Evolutionary conservation across 2,888 invertebrate genomes (phyloP), one percentile per base, ranked within the genome.

Genomic region (Plebejus melissa): DNA sequence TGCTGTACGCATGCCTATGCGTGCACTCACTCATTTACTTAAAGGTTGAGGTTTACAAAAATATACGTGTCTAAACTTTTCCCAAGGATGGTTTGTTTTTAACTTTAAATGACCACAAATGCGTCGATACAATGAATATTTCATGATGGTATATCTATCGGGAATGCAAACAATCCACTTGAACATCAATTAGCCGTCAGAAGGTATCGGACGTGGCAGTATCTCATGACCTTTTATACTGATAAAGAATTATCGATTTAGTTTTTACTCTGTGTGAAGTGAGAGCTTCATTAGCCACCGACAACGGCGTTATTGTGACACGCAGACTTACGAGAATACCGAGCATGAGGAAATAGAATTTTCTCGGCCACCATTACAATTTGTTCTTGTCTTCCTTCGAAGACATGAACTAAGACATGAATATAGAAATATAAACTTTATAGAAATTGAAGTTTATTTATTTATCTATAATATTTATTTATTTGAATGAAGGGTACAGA

Each of bases 161-260:
- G 82, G 83, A 83, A 81, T 83, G 82, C 83, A 82, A 81, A 85
- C 84, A 85, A 87, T 87, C 83, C 83, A 83, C 83, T 84, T 82
- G 82, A 82, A 84, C 82, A 86, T 86, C 86, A 85, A 88, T 88
- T 88, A 87, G 83, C 84, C 82, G 83, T 82, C 80, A 83, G 81
- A 82, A 83, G 82, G 83, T 83, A 85, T 86, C 86, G 82, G 82
- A 83, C 82, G 76, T 77, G 79, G 77, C 79, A 69, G 78, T 82
- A 81, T 84, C 83, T 80, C 82, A 82, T 82, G 83, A 83, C 82
- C 83, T 84, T 82, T 81, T 77, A 75, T 70, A 76, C 77, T 79
- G 76, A 79, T 75, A 75, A 77, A 79, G 76, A 75, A 80, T 75
- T 75, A 78, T 77, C 65, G 75, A 78, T 76, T 77, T 77, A 77